A percentile compares a stretch with the other conserved stretches of the same genome.
Evolutionary conservation across 2,113 vertebrate genomes (phyloP).

Genomic region (Percina caprodes): DNA sequence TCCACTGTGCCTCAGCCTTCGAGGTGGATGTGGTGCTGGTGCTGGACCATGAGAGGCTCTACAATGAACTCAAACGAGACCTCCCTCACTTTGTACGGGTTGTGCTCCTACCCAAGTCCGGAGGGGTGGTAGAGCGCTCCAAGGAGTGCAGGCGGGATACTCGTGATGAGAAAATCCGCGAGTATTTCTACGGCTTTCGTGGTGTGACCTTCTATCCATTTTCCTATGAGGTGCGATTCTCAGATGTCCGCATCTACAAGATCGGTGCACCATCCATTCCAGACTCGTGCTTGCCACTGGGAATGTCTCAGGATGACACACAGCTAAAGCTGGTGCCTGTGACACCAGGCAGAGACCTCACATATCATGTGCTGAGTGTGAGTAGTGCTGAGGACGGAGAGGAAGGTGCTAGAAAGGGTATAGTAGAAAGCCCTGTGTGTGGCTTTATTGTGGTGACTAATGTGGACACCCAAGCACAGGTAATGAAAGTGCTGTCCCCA

Average conservation of each 20-base stretch:
- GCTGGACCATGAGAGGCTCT: slow-evolving; percentile 96
- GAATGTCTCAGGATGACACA: slow-evolving; percentile 98
- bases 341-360: slow-evolving; percentile 95
- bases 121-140: slow-evolving; percentile 94
- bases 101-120: slow-evolving; percentile 94
- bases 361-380: slow-evolving; percentile 95
- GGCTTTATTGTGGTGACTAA: slow-evolving; percentile 97
- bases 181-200: slow-evolving; percentile 98
- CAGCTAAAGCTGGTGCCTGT: slow-evolving; percentile 97
- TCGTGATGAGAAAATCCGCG: slow-evolving; percentile 93
- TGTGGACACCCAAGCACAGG: slow-evolving; percentile 93
- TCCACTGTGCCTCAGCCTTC: slow-evolving; percentile 96
- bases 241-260: slow-evolving; percentile 97
- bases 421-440: slow-evolving; percentile 92
- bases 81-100: slow-evolving; percentile 96
- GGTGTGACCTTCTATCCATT: slow-evolving; percentile 94
- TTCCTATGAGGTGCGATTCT: slow-evolving; percentile 96
- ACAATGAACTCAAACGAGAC: slow-evolving; percentile 96
- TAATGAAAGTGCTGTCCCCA: slow-evolving; percentile 94
- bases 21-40: slow-evolving; percentile 98
- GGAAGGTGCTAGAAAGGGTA: slow-evolving; percentile 79
- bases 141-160: slow-evolving; percentile 95
- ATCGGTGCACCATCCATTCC: slow-evolving; percentile 97
- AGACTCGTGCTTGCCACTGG: slow-evolving; percentile 95
- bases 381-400: slow-evolving; percentile 90